phyloP scores from a whole-genome alignment of 2,888 invertebrate genomes.

The Podabrus alpinus region DNA sequence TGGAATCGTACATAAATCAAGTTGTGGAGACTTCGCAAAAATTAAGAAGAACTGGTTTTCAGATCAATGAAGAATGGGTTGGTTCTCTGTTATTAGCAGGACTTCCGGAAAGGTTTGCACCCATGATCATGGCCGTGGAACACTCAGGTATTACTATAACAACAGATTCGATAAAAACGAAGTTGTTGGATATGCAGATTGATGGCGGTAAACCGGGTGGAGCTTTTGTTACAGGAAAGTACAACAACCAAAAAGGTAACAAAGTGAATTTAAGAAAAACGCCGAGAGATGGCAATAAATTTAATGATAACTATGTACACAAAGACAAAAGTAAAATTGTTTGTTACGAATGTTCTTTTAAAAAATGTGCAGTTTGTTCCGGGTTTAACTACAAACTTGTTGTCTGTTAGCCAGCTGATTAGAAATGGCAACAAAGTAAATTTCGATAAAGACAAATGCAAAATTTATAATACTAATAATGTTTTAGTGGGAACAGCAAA shows the following conservation, averaged over 20 bases:
- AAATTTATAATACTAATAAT: conserved; percentile 13
- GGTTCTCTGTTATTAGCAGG: conserved; percentile 38
- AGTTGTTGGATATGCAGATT: conserved; percentile 19
- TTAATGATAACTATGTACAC: background rate
- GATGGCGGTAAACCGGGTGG: background rate
- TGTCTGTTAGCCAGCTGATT: conserved; percentile 24
- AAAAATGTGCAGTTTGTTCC: conserved; percentile 16
- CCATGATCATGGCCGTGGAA: conserved; percentile 34
- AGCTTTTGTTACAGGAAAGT: conserved; percentile 2
- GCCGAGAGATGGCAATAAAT: background rate
- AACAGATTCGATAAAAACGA: conserved; percentile 28
- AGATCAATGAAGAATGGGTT: conserved; percentile 40
- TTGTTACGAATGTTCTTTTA: conserved; percentile 18
- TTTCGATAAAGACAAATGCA: conserved; percentile 17
- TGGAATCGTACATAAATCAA: conserved; percentile 41
- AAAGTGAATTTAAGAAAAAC: background rate
- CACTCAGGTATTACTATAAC: conserved; percentile 26
- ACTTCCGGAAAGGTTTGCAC: conserved; percentile 27
- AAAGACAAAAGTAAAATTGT: conserved; percentile 1
- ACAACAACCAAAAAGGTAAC: background rate
- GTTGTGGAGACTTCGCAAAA: conserved; percentile 38
- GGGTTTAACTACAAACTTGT: conserved; percentile 23
- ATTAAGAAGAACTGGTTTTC: conserved; percentile 40
- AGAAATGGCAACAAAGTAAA: conserved; percentile 19
- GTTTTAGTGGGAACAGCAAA: conserved; percentile 18